A percentile compares a stretch with the other conserved stretches of the same genome.
Evolutionary conservation across 2,113 vertebrate genomes (phyloP).

Genomic region (Suricata suricatta): DNA sequence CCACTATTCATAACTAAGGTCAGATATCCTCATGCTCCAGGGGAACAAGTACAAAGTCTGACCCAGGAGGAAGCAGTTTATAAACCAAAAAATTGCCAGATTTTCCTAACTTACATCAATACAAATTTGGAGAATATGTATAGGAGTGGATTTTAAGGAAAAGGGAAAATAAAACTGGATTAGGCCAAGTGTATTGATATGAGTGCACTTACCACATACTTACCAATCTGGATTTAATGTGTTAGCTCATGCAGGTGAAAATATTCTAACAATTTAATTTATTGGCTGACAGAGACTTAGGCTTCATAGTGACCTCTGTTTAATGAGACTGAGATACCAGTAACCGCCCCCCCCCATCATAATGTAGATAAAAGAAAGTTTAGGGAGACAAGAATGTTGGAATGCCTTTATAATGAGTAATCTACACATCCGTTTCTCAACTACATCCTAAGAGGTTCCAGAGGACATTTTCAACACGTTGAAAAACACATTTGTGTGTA

Average conservation of each 20-base stretch:
- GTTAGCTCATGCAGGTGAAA: neutral
- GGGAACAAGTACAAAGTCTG: neutral
- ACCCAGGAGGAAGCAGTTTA: neutral
- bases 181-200: neutral
- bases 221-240: neutral
- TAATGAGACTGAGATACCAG: neutral
- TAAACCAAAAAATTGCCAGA: neutral
- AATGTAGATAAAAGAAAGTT: neutral
- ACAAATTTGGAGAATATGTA: neutral
- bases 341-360: neutral
- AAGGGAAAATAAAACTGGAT: neutral
- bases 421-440: neutral
- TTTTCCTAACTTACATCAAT: neutral
- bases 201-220: neutral
- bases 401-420: neutral
- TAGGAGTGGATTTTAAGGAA: neutral
- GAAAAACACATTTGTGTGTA: neutral
- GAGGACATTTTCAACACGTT: neutral
- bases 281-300: neutral
- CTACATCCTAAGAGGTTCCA: neutral
- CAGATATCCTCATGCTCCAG: neutral
- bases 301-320: neutral
- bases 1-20: neutral
- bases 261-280: neutral
- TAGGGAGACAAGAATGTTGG: neutral